Evolutionary conservation across 2,888 invertebrate species (phyloP).

Genomic region (Tinea semifulvella): DNA sequence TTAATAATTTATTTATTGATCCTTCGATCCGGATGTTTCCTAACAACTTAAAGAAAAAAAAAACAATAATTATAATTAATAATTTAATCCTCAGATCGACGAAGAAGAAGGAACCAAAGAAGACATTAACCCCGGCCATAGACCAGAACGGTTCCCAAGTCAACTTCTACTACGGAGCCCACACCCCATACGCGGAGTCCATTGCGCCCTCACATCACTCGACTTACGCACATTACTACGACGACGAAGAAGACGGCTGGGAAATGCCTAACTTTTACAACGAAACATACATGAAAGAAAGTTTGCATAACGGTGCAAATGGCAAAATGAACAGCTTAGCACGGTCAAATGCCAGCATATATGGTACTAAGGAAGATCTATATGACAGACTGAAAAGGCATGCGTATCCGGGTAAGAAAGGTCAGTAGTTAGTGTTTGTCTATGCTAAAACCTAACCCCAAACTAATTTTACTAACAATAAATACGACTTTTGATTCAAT

Average conservation of each 20-base stretch:
- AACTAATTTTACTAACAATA: constrained; percentile 2
- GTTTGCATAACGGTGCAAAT: constrained; percentile 84
- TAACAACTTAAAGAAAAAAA: too few species aligned
- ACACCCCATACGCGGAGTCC: constrained; percentile 93
- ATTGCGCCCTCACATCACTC: constrained; percentile 96
- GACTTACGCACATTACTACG: constrained; percentile 94
- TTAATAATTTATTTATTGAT: too few species aligned
- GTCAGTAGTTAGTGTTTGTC: constrained; percentile 58
- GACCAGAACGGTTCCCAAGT: constrained; percentile 94
- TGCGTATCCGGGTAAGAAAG: constrained; percentile 94
- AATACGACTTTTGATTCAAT: too few species aligned
- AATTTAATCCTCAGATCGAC: constrained; percentile 69
- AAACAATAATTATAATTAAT: too few species aligned
- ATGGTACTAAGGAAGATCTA: constrained; percentile 94
- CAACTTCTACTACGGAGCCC: constrained; percentile 95
- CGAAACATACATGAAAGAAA: constrained; percentile 95
- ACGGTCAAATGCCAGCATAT: constrained; percentile 91
- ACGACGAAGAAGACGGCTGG: constrained; percentile 96
- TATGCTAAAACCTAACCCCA: constrained; percentile 3
- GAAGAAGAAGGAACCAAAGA: constrained; percentile 90
- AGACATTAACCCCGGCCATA: constrained; percentile 86
- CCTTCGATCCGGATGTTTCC: too few species aligned
- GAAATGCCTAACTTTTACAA: constrained; percentile 98
- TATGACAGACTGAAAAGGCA: constrained; percentile 95
- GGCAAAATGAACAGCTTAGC: constrained; percentile 94